These are phyloP conservation scores for Ceratina japonica DNA, from an alignment of 1,140 invertebrate genomes.

Conservation along the genomic window DNA sequence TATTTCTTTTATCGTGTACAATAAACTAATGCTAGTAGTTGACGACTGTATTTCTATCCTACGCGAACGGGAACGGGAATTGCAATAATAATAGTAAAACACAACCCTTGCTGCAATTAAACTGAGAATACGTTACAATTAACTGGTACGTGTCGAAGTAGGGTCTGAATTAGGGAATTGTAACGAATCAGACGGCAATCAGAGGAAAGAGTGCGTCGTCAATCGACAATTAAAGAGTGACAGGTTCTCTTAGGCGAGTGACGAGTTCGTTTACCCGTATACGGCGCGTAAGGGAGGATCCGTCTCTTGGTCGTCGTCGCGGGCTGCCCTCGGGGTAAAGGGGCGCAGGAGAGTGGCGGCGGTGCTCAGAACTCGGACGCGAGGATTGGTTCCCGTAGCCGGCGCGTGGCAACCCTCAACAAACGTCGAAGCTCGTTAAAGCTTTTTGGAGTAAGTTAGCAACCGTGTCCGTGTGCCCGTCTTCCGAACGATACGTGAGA, in stretches of 20 bases:
- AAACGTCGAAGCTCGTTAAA: conserved; percentile 75
- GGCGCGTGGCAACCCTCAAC: conserved; percentile 59
- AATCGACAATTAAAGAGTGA: conserved; percentile 26
- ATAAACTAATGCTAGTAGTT: no score
- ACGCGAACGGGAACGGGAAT: no score
- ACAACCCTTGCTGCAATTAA: no score
- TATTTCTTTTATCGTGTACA: no score
- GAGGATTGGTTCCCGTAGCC: conserved; percentile 10
- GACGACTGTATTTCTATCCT: no score
- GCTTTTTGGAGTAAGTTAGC: conserved; percentile 67
- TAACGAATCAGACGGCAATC: background rate
- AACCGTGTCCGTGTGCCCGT: conserved; percentile 28
- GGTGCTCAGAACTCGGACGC: conserved; percentile 38
- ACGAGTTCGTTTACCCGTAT: conserved; percentile 22
- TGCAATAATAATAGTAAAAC: no score
- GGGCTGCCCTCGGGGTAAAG: conserved; percentile 11
- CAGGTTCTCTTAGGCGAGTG: background rate
- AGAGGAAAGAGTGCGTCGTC: background rate
- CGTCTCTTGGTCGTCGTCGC: background rate
- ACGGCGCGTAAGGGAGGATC: conserved; percentile 4
- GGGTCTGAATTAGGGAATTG: background rate
- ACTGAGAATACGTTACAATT: no score
- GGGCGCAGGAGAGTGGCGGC: conserved; percentile 1
- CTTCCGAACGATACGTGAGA: conserved; percentile 66
- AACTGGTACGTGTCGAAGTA: no score